Evolutionary conservation across 1,140 invertebrate genomes (phyloP), one percentile per base, ranked within the genome.

Genomic region (Drosophila prosaltans): DNA sequence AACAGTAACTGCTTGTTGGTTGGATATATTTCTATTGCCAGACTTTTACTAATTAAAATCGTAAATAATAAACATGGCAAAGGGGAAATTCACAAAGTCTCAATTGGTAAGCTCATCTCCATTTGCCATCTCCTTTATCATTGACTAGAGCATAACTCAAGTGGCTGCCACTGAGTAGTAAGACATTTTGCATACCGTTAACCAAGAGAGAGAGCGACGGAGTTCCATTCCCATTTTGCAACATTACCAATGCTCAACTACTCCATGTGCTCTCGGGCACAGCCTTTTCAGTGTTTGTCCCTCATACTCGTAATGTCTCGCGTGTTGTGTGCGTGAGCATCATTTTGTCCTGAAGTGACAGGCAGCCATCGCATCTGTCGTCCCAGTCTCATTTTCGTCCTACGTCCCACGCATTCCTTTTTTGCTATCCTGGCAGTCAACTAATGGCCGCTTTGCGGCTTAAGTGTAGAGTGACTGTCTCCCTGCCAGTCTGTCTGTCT

Each of bases 391-490:
- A 16, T 7, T 9, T 6, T 9, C n/a, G 62, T n/a, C 45, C 60
- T 36, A 41, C 69, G 1, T n/a, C 41, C 16, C 2, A 26, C 45
- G 24, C 21, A 36, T 67, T 67, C 28, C 24, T 30, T 32, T 24
- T 16, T 21, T 30, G 41, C 43, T 6, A 24, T 36, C 32, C 28
- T 36, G 32, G 57, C 73, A 74, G 83, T 74, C 71, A 68, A 69
- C 70, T 86, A 86, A 86, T 86, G 83, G 83, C 83, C 81, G 83
- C 83, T 86, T 88, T 86, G 83, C 76, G 83, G 83, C 80, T 88
- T 72, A 77, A 80, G 80, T 82, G 84, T 28, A 39, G 62, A 59
- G 48, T 45, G 51, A 21, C 28, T 55, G n/a, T 40, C 32, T 36
- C 32, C 6, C 4, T 30, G 28, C 28, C 4, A 30, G 32, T 6